Evolutionary conservation across 2,888 invertebrate species (phyloP).

Genomic region (Oligia strigilis): DNA sequence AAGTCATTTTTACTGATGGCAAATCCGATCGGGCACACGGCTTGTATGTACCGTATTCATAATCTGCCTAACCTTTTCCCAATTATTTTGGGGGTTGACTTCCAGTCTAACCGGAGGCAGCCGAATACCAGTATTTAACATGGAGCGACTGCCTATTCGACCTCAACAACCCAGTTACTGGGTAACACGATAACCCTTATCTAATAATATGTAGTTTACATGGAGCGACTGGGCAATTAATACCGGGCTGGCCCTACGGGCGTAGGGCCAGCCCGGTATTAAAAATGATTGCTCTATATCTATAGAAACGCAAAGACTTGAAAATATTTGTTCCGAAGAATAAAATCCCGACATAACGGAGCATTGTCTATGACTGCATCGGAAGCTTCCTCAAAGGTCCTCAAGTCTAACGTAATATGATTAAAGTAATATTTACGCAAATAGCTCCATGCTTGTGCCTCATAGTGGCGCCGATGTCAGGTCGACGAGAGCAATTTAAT

Average conservation of each 20-base stretch:
- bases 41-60: not conserved
- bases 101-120: too few relatives aligned
- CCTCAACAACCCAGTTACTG: too few relatives aligned
- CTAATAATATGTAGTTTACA: not conserved
- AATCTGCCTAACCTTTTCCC: not conserved
- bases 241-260: too few relatives aligned
- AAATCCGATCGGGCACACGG: too few relatives aligned
- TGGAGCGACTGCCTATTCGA: too few relatives aligned
- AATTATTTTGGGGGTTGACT: too few relatives aligned
- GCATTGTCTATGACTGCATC: not conserved
- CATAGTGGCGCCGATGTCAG: not conserved
- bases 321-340: not conserved
- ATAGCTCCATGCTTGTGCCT: slow-evolving; percentile 4
- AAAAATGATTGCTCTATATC: not conserved
- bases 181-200: not conserved
- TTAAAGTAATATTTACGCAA: slow-evolving; percentile 6
- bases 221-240: too few relatives aligned
- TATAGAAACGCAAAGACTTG: not conserved
- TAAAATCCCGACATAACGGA: not conserved
- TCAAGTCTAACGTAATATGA: slow-evolving; percentile 2
- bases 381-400: not conserved
- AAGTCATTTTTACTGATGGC: not conserved
- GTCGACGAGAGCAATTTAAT: slow-evolving; percentile 3
- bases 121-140: too few relatives aligned
- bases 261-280: not conserved